A percentile compares a stretch with the other conserved stretches of the same genome.
Evolutionary conservation across 2,888 invertebrate genomes (phyloP).

Genomic region (Eilema caniola): DNA sequence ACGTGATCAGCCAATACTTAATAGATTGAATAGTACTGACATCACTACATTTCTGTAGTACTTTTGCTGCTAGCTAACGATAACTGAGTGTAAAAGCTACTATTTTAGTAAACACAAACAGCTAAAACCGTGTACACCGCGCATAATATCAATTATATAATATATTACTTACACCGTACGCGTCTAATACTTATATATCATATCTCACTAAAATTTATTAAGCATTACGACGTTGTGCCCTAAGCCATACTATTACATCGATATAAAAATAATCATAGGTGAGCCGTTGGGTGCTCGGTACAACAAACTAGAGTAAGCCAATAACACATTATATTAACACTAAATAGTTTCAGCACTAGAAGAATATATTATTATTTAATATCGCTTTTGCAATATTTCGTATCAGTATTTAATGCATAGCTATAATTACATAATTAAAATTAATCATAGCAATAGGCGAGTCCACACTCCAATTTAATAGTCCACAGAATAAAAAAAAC

Average conservation of each 20-base stretch:
- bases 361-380: conserved; percentile 55
- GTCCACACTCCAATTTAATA: not conserved
- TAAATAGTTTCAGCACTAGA: conserved; percentile 54
- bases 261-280: conserved; percentile 39
- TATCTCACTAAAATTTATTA: conserved; percentile 63
- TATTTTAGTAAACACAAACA: conserved; percentile 20
- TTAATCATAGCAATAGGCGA: not conserved
- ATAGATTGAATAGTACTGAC: not conserved
- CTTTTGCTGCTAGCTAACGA: not conserved
- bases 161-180: conserved; percentile 48
- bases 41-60: not conserved
- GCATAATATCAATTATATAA: conserved; percentile 49
- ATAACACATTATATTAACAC: conserved; percentile 47
- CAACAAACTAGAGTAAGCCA: conserved; percentile 48
- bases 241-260: conserved; percentile 48
- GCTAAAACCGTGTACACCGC: conserved; percentile 53
- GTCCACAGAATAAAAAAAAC: not conserved
- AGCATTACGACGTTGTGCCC: conserved; percentile 62
- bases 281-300: conserved; percentile 42
- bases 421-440: not conserved
- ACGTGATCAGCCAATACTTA: not conserved
- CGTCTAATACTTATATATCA: conserved; percentile 62
- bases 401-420: conserved; percentile 12
- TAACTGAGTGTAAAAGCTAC: conserved; percentile 16
- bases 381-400: conserved; percentile 30